Conservation (phyloP, 2,113 vertebrate species). For the Sylvilagus bachmani region DNA sequence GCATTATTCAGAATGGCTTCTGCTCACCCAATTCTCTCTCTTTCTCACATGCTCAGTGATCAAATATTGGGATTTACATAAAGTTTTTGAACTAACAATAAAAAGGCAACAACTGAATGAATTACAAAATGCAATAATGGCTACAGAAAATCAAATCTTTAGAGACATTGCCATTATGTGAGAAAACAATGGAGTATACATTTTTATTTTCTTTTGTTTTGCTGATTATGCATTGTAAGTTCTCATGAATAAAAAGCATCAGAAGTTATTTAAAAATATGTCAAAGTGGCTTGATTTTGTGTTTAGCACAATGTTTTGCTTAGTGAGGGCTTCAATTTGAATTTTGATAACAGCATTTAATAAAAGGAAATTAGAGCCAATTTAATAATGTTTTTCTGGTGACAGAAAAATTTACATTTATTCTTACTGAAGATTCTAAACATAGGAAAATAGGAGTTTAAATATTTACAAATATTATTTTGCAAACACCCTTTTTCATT, state of each 20-base stretch:
- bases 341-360: conserved; percentile 68
- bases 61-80: conserved; percentile 58
- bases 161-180: conserved; percentile 40
- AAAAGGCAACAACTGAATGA: conserved; percentile 59
- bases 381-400: conserved; percentile 65
- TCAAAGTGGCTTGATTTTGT: conserved; percentile 68
- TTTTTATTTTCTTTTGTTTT: conserved; percentile 82
- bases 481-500: conserved; percentile 80
- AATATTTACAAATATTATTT: conserved; percentile 76
- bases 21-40: conserved; percentile 61
- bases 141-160: conserved; percentile 67
- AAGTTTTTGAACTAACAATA: conserved; percentile 58
- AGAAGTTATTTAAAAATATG: conserved; percentile 45
- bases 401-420: conserved; percentile 68
- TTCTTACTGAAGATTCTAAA: conserved; percentile 73
- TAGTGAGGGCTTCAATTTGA: conserved; percentile 64
- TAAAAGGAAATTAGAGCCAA: conserved; percentile 36
- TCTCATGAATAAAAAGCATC: conserved; percentile 74
- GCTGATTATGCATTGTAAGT: conserved; percentile 48
- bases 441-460: conserved; percentile 50
- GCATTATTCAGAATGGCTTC: background rate
- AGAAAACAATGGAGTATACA: conserved; percentile 43
- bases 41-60: conserved; percentile 37
- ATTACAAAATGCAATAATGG: conserved; percentile 32
- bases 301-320: conserved; percentile 66